phyloP scores from a whole-genome alignment of 2,113 vertebrate species.

The Solenodon paradoxus region DNA sequence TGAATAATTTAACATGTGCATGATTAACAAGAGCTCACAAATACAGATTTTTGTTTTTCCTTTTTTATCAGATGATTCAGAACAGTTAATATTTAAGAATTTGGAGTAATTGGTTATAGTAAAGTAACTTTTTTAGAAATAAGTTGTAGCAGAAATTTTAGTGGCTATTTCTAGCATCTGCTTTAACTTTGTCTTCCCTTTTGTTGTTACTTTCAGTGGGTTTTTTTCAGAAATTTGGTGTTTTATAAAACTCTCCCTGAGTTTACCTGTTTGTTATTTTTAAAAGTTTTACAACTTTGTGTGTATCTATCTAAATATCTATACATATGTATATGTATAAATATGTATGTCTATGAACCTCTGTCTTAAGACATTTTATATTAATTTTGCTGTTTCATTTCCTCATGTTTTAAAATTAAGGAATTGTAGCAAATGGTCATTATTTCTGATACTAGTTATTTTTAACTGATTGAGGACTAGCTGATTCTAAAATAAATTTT shows the following conservation, averaged over 20 bases:
- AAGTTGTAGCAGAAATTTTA: slow-evolving; percentile 27
- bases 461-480: not conserved
- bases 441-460: slow-evolving; percentile 23
- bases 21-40: slow-evolving; percentile 2
- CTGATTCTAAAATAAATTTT: slow-evolving; percentile 48
- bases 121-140: slow-evolving; percentile 43
- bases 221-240: slow-evolving; percentile 24
- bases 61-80: slow-evolving; percentile 44
- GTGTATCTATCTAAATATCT: too few species aligned
- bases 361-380: slow-evolving; percentile 5
- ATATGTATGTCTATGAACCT: slow-evolving; percentile 1
- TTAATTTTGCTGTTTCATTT: slow-evolving; percentile 41
- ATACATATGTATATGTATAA: not conserved
- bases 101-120: not conserved
- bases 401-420: not conserved
- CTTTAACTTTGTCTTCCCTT: slow-evolving; percentile 42
- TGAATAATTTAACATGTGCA: not conserved
- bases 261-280: slow-evolving; percentile 4
- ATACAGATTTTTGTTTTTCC: not conserved
- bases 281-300: not conserved
- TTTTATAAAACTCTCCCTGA: not conserved
- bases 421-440: not conserved
- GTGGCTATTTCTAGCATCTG: slow-evolving; percentile 21
- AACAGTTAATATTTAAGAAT: slow-evolving; percentile 29
- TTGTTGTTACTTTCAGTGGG: slow-evolving; percentile 38